phyloP scores from a whole-genome alignment of 2,888 invertebrate species.

The Stenoptilia bipunctidactyla region DNA sequence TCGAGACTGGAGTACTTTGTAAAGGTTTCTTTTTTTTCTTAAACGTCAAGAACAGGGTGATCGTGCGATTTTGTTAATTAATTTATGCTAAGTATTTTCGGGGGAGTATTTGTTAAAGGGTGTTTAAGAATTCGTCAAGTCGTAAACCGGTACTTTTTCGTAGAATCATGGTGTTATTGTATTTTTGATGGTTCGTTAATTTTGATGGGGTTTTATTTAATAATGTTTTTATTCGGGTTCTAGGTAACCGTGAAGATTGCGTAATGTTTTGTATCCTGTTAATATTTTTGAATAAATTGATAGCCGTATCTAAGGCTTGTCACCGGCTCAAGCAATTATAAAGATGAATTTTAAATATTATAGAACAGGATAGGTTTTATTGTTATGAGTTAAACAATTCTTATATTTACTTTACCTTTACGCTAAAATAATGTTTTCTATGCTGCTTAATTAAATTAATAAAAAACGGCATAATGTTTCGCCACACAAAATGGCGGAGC shows the following conservation, averaged over 20 bases:
- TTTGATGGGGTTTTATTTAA: slow-evolving; percentile 34
- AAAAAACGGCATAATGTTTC: no score
- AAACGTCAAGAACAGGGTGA: slow-evolving; percentile 56
- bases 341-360: no score
- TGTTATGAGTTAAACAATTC: no score
- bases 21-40: slow-evolving; percentile 44
- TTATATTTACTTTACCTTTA: no score
- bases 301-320: no score
- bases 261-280: no score
- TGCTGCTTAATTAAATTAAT: no score
- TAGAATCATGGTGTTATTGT: slow-evolving; percentile 33
- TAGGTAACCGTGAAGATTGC: background rate
- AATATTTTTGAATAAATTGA: no score
- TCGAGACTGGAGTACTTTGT: slow-evolving; percentile 47
- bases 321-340: no score
- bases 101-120: slow-evolving; percentile 37
- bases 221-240: slow-evolving; percentile 19
- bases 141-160: slow-evolving; percentile 35
- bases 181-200: slow-evolving; percentile 43
- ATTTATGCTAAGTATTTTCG: slow-evolving; percentile 58
- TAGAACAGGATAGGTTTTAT: no score
- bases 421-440: no score
- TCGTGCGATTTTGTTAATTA: slow-evolving; percentile 61
- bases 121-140: slow-evolving; percentile 34
- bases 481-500: no score